These are phyloP conservation scores for Bothrops jararaca DNA, from an alignment of 2,113 vertebrate species.

Conservation along the genomic window DNA sequence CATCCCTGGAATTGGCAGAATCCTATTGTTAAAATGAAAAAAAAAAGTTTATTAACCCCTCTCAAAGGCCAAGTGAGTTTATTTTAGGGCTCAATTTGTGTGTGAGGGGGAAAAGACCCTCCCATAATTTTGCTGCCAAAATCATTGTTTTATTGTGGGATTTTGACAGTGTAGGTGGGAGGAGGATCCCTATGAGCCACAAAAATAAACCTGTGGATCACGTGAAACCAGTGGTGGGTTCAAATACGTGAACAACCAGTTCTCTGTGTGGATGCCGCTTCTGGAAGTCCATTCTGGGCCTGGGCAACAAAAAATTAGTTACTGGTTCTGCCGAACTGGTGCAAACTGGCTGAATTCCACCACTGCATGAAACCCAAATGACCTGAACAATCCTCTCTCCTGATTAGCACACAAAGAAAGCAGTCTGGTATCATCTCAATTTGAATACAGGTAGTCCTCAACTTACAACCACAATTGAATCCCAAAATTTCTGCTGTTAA, in stretches of 20 bases:
- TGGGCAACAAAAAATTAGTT: too few species aligned
- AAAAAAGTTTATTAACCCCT: neutral
- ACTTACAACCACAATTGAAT: neutral
- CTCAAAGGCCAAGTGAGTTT: neutral
- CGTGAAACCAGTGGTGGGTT: neutral
- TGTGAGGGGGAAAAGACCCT: accelerated
- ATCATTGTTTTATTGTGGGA: neutral
- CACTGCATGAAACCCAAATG: neutral
- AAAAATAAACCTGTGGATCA: neutral
- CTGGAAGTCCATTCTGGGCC: too few species aligned
- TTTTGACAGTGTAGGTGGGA: neutral
- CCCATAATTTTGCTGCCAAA: neutral
- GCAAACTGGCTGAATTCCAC: too few species aligned
- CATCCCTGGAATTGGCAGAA: neutral
- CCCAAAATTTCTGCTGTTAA: neutral
- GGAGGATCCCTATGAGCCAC: neutral
- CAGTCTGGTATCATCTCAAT: neutral
- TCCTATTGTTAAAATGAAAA: neutral
- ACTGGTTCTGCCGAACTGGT: too few species aligned
- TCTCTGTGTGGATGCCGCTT: too few species aligned
- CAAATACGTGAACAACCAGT: too few species aligned
- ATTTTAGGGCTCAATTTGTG: neutral
- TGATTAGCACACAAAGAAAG: neutral
- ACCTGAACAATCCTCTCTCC: neutral
- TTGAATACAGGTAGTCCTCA: neutral